Evolutionary conservation across 2,797 vertebrate genomes (phyloP).

Genomic region (Garrulus glandarius): DNA sequence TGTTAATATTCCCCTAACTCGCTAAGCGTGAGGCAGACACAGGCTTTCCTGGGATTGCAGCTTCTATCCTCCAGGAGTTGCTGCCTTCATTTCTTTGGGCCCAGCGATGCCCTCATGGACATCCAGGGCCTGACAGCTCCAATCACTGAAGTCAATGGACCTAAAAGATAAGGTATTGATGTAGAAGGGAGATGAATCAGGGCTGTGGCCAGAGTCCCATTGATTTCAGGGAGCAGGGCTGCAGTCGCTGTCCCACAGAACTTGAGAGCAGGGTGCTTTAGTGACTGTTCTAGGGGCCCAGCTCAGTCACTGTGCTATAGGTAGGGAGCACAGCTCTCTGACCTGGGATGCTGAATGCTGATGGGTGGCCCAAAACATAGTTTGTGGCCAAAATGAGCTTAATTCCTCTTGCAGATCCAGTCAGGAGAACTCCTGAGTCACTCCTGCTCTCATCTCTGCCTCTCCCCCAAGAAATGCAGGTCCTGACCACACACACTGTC

Average conservation of each 20-base stretch:
- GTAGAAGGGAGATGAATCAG: not conserved
- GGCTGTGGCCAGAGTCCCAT: not conserved
- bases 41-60: not conserved
- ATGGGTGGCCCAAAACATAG: not conserved
- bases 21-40: not conserved
- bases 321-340: not conserved
- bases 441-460: not conserved
- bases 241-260: rapidly evolving
- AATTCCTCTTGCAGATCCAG: not conserved
- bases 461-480: not conserved
- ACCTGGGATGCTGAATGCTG: not conserved
- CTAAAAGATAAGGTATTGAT: not conserved
- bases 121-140: not conserved
- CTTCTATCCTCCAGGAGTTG: not conserved
- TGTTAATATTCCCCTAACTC: not conserved
- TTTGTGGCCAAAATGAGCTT: not conserved
- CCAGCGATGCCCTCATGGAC: not conserved
- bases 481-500: not conserved
- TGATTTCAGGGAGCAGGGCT: not conserved
- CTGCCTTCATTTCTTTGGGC: not conserved
- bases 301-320: not conserved
- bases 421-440: not conserved
- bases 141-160: not conserved
- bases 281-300: not conserved
- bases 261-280: not conserved